These are phyloP conservation scores for Tenualosa thibaudeaui DNA, from an alignment of 2,797 vertebrate species.

Conservation along the genomic window DNA sequence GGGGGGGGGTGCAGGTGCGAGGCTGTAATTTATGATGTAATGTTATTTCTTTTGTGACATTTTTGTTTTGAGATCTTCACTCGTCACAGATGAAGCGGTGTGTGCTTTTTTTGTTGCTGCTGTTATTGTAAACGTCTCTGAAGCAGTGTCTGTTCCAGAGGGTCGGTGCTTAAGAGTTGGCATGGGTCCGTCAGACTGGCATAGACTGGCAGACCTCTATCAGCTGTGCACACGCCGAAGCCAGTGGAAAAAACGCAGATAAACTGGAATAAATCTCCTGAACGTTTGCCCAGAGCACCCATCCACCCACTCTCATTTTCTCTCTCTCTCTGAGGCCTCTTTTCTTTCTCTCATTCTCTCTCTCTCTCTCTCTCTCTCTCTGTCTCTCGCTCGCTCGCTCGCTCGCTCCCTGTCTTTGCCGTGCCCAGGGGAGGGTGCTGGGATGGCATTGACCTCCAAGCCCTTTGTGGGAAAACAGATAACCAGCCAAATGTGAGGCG, in stretches of 20 bases:
- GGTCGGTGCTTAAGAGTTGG: slow-evolving; percentile 59
- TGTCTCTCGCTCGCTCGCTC: slow-evolving; percentile 36
- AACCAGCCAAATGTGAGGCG: slow-evolving; percentile 54
- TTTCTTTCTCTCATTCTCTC: slow-evolving; percentile 52
- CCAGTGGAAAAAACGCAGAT: slow-evolving; percentile 69
- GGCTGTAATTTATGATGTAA: slow-evolving; percentile 32
- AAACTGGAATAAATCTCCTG: slow-evolving; percentile 67
- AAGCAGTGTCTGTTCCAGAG: slow-evolving; percentile 49
- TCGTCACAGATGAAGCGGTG: background rate
- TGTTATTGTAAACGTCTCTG: background rate
- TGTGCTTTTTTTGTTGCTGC: background rate
- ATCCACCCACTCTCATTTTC: background rate
- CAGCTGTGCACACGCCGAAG: slow-evolving; percentile 64
- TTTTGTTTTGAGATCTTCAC: background rate
- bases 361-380: slow-evolving; percentile 42
- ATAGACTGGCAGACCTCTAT: slow-evolving; percentile 61
- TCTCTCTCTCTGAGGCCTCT: background rate
- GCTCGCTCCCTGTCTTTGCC: slow-evolving; percentile 19
- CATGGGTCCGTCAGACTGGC: slow-evolving; percentile 53
- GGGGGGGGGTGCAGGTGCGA: slow-evolving; percentile 33
- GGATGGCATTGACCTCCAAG: background rate
- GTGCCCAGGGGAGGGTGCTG: background rate
- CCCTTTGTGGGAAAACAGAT: background rate
- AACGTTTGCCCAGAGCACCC: slow-evolving; percentile 40
- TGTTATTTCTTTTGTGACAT: slow-evolving; percentile 48